phyloP scores from a whole-genome alignment of 1,140 invertebrate genomes.

The Drosophila obscura region DNA sequence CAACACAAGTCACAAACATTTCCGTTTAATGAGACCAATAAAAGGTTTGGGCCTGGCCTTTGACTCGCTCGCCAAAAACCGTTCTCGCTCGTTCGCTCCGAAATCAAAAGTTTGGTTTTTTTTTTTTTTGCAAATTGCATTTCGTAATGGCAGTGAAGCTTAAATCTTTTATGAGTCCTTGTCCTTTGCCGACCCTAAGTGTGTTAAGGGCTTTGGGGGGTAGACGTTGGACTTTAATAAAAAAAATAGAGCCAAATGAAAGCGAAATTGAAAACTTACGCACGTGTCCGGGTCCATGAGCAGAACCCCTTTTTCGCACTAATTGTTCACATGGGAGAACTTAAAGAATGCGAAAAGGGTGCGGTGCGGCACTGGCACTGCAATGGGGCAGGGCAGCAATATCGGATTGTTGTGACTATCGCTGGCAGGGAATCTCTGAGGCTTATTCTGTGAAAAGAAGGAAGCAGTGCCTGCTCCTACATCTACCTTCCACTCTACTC shows the following conservation, averaged over 20 bases:
- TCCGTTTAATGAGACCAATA: conserved; percentile 78
- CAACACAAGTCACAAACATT: conserved; percentile 57
- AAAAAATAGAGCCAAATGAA: conserved; percentile 40
- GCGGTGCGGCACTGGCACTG: neutral
- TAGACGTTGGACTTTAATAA: conserved; percentile 11
- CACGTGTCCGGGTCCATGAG: conserved; percentile 62
- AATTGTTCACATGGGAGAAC: conserved; percentile 73
- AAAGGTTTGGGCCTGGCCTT: conserved; percentile 52
- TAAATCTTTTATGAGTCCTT: conserved; percentile 75
- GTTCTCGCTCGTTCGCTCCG: conserved; percentile 15
- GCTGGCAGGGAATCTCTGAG: too few species aligned
- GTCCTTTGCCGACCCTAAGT: conserved; percentile 18
- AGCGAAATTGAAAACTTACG: conserved; percentile 76
- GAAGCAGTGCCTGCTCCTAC: too few species aligned
- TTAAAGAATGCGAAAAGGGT: conserved; percentile 46
- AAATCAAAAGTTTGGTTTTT: conserved; percentile 67
- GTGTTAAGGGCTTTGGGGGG: conserved; percentile 25
- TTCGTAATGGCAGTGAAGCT: conserved; percentile 72
- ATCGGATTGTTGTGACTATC: too few species aligned
- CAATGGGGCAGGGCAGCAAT: too few species aligned
- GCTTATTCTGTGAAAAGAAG: too few species aligned
- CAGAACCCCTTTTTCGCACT: conserved; percentile 64
- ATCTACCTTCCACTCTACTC: too few species aligned
- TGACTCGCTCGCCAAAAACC: conserved; percentile 1
- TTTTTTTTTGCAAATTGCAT: conserved; percentile 67